A percentile compares a stretch with the other conserved stretches of the same genome.
phyloP scores from a whole-genome alignment of 1,140 invertebrate species.

The Tetramorium alpestre region DNA sequence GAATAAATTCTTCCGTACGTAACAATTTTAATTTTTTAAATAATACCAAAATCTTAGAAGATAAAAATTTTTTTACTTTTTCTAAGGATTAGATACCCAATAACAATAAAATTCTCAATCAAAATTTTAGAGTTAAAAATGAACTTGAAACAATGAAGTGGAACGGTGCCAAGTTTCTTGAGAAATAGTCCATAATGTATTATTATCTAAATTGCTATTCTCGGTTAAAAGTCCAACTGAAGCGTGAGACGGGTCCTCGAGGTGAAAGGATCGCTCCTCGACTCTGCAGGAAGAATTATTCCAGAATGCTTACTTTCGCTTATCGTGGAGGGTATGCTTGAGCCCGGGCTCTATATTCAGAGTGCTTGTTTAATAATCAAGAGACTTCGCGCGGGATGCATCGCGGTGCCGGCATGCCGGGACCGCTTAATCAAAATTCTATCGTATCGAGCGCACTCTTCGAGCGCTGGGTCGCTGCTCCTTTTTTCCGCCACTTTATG shows the following conservation, averaged over 20 bases:
- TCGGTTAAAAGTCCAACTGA: constrained; percentile 15
- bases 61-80: background rate
- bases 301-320: constrained; percentile 56
- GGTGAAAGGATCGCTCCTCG: constrained; percentile 39
- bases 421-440: constrained; percentile 64
- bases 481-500: constrained; percentile 13
- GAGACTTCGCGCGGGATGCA: constrained; percentile 48
- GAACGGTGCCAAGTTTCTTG: background rate
- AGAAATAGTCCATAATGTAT: constrained; percentile 13
- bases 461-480: constrained; percentile 23
- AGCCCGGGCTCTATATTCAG: constrained; percentile 15
- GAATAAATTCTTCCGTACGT: background rate
- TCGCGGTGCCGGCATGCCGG: constrained; percentile 33
- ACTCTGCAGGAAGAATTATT: constrained; percentile 61
- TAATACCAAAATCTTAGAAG: background rate
- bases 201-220: constrained; percentile 56
- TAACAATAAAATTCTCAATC: background rate
- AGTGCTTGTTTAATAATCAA: constrained; percentile 65
- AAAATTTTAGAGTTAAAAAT: background rate
- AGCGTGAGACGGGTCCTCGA: constrained; percentile 25
- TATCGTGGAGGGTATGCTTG: constrained; percentile 43
- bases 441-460: constrained; percentile 42
- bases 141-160: background rate
- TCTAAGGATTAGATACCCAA: background rate
- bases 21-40: constrained; percentile 15